Conservation (phyloP, 2,797 vertebrate species). For the Poeciliopsis paucimaculata region DNA sequence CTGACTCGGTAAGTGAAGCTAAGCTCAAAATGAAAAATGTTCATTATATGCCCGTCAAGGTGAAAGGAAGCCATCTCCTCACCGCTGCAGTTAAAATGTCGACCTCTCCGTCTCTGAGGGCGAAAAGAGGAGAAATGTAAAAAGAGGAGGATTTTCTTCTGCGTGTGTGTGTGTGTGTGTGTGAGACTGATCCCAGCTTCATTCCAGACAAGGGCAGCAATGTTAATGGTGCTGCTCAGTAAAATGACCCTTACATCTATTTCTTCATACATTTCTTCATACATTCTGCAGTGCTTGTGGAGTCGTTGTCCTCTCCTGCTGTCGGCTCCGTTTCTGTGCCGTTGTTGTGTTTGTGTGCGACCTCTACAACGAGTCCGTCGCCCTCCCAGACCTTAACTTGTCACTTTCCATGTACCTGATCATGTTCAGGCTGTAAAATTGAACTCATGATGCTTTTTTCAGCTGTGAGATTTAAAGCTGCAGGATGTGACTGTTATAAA, state of each 20-base stretch:
- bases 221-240: conserved; percentile 72
- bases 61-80: conserved; percentile 75
- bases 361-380: conserved; percentile 49
- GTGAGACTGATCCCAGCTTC: conserved; percentile 51
- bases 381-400: conserved; percentile 57
- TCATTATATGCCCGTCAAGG: conserved; percentile 78
- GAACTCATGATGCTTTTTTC: conserved; percentile 54
- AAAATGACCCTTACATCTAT: conserved; percentile 75
- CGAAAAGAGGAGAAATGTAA: conserved; percentile 61
- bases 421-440: conserved; percentile 63
- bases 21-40: conserved; percentile 78
- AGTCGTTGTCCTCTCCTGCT: conserved; percentile 58
- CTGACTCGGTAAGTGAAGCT: conserved; percentile 75
- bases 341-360: conserved; percentile 39
- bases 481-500: no score
- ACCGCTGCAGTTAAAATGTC: conserved; percentile 68
- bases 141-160: conserved; percentile 47
- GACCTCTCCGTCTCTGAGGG: conserved; percentile 64
- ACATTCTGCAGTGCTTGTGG: conserved; percentile 51
- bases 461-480: conserved; percentile 21
- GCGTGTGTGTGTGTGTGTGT: conserved; percentile 14
- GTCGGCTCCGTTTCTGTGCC: conserved; percentile 69
- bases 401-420: conserved; percentile 63
- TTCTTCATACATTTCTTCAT: conserved; percentile 67
- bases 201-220: conserved; percentile 68